Evolutionary conservation across 2,113 vertebrate species (phyloP).

Genomic region (Cavia aperea): DNA sequence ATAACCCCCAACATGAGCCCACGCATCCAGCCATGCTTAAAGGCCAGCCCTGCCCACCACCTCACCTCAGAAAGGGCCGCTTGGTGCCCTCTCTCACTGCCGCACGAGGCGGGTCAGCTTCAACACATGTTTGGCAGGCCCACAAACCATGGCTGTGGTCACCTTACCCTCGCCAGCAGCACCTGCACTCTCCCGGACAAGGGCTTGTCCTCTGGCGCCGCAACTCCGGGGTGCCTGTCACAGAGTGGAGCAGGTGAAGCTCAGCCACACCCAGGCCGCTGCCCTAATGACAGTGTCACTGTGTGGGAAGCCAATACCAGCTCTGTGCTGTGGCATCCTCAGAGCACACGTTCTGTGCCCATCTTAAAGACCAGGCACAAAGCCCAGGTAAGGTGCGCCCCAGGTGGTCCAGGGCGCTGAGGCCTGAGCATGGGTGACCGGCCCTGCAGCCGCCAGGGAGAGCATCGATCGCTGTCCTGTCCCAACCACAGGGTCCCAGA

Average conservation of each 20-base stretch:
- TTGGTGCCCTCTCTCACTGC: background rate
- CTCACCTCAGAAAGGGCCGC: background rate
- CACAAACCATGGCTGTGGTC: rapidly evolving
- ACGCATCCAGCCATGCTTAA: background rate
- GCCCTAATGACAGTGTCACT: rapidly evolving
- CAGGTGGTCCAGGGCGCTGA: background rate
- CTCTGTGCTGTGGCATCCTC: background rate
- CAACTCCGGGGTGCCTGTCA: background rate
- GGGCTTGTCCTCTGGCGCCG: background rate
- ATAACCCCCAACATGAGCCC: background rate
- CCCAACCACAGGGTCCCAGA: rapidly evolving
- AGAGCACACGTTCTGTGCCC: background rate
- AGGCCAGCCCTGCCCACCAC: background rate
- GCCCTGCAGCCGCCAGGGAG: background rate
- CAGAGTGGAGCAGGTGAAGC: background rate
- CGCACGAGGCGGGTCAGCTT: background rate
- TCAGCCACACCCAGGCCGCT: rapidly evolving
- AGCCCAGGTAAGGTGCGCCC: background rate
- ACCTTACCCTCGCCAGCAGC: rapidly evolving
- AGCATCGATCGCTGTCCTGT: rapidly evolving
- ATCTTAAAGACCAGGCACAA: background rate
- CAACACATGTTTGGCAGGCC: background rate
- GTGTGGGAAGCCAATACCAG: rapidly evolving
- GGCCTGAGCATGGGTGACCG: background rate
- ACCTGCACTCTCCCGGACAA: background rate